Base-by-base conservation (phyloP, 1,140 invertebrate species). In the Neodiprion virginianus region DNA sequence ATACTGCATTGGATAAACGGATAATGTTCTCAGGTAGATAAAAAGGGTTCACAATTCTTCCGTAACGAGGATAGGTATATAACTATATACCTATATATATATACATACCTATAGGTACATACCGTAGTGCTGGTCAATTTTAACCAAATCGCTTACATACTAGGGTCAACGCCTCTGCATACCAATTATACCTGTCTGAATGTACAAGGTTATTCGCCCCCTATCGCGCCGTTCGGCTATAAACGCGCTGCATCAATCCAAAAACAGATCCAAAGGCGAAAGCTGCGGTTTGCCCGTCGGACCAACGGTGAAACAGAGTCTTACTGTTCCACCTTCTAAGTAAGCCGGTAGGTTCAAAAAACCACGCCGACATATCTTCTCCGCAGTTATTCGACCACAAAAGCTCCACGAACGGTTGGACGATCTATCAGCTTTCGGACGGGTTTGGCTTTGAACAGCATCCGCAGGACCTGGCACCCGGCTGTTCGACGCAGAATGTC, bases 401-500 rank as follows among this genome's bases (percentile, higher is more conserved):
- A 40, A 40, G 28, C 28, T 40, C 28, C 28, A 40, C 28, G 2
- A 40, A 40, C 28, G 28, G 5, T 5, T 40, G 28, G 28, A 40
- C 28, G 28, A 40, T 40, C 53, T 12, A 61, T 17, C n/a, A 14
- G 53, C 53, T 61, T 17, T 61, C 53, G 53, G 53, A 17, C 53
- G 53, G 53, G 53, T 61, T 14, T 17, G 53, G 53, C 53, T 61
- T 61, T 61, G 53, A 61, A 12, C 53, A 61, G 53, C 53, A 17
- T 61, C 53, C n/a, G n/a, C n/a, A 49, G 21, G 70, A 7, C 48
- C 48, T 49, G 40, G 48, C 70, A 12, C 21, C 48, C 70, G 23
- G 70, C 70, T 71, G 70, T 71, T 71, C n/a, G 70, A 71, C 21
- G 70, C 70, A 10, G n/a, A 40, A 71, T 71, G 70, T 71, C 70